Conservation (phyloP, 2,797 vertebrate genomes). For the Rhyacichthys aspro region DNA sequence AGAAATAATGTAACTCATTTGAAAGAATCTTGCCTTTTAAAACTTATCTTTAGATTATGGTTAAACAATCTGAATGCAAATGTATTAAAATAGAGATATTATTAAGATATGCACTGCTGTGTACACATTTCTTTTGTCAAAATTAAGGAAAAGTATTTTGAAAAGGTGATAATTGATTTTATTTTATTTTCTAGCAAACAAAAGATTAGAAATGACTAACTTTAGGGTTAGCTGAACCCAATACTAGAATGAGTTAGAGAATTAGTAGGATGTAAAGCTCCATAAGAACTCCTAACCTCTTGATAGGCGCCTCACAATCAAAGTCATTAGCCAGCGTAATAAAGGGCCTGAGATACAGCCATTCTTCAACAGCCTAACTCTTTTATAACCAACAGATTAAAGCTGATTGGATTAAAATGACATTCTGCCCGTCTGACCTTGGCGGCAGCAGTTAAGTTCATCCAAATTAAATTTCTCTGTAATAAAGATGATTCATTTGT, state of each 20-base stretch:
- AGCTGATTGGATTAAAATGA: slow-evolving; percentile 88
- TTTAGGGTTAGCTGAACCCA: slow-evolving; percentile 52
- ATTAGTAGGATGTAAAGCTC: slow-evolving; percentile 66
- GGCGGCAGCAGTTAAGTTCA: slow-evolving; percentile 83
- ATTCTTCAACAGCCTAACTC: slow-evolving; percentile 85
- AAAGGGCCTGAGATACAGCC: slow-evolving; percentile 84
- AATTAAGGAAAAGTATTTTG: neutral
- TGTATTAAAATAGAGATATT: slow-evolving; percentile 33
- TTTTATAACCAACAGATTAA: slow-evolving; percentile 87
- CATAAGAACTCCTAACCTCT: slow-evolving; percentile 76
- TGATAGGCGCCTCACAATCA: slow-evolving; percentile 81
- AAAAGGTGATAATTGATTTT: neutral
- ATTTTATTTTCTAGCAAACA: slow-evolving; percentile 34
- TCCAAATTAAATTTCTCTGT: slow-evolving; percentile 85
- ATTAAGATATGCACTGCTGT: slow-evolving; percentile 27
- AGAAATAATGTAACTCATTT: slow-evolving; percentile 48
- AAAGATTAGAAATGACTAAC: slow-evolving; percentile 30
- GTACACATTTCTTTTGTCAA: slow-evolving; percentile 5
- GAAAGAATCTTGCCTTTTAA: slow-evolving; percentile 40
- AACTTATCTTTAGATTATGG: slow-evolving; percentile 40
- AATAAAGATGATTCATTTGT: slow-evolving; percentile 87
- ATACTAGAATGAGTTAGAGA: slow-evolving; percentile 57
- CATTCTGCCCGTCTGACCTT: slow-evolving; percentile 86
- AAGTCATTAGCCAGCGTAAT: slow-evolving; percentile 84
- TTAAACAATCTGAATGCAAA: slow-evolving; percentile 49